These are phyloP conservation scores for Drosophila greeni DNA, from an alignment of 2,888 invertebrate genomes.

Conservation along the genomic window DNA sequence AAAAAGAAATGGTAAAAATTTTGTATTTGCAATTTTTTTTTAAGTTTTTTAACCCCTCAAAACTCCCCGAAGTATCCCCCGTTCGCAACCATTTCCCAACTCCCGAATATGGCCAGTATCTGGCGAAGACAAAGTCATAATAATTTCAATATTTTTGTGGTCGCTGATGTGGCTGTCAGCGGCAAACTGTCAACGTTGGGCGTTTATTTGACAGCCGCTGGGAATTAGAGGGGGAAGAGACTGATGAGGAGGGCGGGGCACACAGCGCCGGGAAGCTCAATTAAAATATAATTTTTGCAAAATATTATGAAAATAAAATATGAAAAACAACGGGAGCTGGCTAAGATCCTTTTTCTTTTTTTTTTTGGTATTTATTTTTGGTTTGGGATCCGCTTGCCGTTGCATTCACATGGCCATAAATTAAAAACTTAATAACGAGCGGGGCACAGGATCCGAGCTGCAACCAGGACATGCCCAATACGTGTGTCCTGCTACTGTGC, in stretches of 20 bases:
- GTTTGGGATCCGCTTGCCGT: conserved; percentile 29
- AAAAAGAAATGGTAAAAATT: neutral
- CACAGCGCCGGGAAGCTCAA: conserved; percentile 54
- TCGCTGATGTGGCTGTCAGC: conserved; percentile 52
- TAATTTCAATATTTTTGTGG: conserved; percentile 71
- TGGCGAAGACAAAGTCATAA: conserved; percentile 58
- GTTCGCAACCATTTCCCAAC: neutral
- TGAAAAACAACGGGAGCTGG: conserved; percentile 15
- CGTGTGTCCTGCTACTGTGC: conserved; percentile 49
- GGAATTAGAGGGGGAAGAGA: conserved; percentile 38
- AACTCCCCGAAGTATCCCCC: neutral
- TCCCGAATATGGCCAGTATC: conserved; percentile 10
- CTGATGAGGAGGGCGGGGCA: conserved; percentile 23
- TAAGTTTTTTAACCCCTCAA: neutral
- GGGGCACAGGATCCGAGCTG: conserved; percentile 57
- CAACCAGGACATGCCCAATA: conserved; percentile 75
- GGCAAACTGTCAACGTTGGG: conserved; percentile 59
- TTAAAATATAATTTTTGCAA: conserved; percentile 73
- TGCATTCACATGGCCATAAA: conserved; percentile 73
- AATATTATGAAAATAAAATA: conserved; percentile 41
- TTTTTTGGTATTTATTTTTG: neutral
- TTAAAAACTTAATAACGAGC: conserved; percentile 77
- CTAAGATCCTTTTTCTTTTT: conserved; percentile 16
- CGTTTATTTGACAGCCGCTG: conserved; percentile 69
- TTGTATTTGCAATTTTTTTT: too few relatives aligned